phyloP scores from a whole-genome alignment of 2,797 vertebrate species.

The Dryobates pubescens region DNA sequence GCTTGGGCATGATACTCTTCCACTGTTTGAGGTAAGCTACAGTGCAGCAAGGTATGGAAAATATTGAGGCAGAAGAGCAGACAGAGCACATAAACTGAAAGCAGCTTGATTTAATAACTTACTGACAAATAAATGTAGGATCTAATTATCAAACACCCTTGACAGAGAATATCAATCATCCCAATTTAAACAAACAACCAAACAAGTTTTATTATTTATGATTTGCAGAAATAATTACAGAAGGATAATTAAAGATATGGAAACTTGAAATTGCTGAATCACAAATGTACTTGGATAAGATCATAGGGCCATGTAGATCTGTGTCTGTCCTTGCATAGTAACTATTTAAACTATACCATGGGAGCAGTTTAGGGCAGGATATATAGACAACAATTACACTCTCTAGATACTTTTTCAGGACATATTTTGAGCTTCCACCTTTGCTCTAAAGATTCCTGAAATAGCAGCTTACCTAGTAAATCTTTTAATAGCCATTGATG shows the following conservation, averaged over 20 bases:
- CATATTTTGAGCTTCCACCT: neutral
- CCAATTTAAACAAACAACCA: neutral
- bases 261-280: neutral
- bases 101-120: neutral
- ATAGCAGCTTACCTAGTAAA: neutral
- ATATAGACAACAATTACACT: neutral
- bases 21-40: neutral
- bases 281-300: neutral
- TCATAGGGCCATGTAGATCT: neutral
- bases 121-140: neutral
- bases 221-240: neutral
- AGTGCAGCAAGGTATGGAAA: neutral
- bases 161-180: neutral
- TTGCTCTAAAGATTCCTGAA: neutral
- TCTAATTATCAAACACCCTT: neutral
- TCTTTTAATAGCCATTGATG: neutral
- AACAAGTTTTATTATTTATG: neutral
- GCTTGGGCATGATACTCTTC: neutral
- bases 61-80: neutral
- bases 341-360: neutral
- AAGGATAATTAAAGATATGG: neutral
- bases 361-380: neutral
- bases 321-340: neutral
- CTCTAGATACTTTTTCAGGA: neutral
- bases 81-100: neutral